Evolutionary conservation across 2,113 vertebrate species (phyloP).

Genomic region (Limnothrissa miodon): DNA sequence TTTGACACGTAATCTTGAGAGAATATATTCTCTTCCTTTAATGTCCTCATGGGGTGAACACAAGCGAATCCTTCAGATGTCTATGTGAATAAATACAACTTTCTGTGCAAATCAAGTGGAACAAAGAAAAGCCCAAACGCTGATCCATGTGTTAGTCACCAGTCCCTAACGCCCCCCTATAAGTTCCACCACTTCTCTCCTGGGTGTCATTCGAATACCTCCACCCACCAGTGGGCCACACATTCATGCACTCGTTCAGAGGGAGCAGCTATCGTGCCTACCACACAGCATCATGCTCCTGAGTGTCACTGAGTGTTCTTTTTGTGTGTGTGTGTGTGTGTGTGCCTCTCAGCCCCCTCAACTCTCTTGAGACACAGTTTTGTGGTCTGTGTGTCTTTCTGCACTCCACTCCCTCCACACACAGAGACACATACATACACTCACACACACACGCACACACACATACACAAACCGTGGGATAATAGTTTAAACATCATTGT

Average conservation of each 20-base stretch:
- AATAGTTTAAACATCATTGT: neutral
- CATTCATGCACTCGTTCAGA: neutral
- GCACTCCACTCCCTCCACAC: neutral
- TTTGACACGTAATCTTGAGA: neutral
- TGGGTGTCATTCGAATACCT: neutral
- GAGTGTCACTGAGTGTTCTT: neutral
- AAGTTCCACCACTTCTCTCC: neutral
- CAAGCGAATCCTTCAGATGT: neutral
- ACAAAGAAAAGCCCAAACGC: neutral
- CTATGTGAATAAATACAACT: neutral
- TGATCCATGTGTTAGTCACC: neutral
- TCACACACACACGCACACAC: neutral
- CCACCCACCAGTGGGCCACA: neutral
- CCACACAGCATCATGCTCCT: neutral
- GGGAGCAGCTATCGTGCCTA: neutral
- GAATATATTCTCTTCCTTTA: neutral
- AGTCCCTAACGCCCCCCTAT: neutral
- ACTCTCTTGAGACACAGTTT: neutral
- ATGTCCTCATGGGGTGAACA: neutral
- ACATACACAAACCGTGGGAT: neutral
- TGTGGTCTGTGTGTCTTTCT: neutral
- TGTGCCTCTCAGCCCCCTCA: neutral
- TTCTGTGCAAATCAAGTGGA: neutral
- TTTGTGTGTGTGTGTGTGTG: neutral
- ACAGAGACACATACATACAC: neutral